Percentiles rank a stretch among this genome's conserved stretches.
phyloP scores from a whole-genome alignment of 2,113 vertebrate genomes.

The Strigops habroptila region DNA sequence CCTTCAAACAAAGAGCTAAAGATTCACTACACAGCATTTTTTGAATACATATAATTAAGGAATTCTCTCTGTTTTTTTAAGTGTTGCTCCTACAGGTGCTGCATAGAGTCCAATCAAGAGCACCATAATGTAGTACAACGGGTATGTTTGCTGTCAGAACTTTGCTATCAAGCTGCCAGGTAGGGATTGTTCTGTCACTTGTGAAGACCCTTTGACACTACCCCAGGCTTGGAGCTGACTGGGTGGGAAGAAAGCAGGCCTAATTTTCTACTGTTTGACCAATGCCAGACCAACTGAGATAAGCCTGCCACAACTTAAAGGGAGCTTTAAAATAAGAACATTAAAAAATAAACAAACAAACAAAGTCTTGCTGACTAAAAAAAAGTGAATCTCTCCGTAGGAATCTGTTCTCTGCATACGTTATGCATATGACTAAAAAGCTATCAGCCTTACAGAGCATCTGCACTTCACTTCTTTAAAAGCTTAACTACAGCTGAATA shows the following conservation, averaged over 20 bases:
- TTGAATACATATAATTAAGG: rapidly evolving
- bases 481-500: not conserved
- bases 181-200: not conserved
- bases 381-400: not conserved
- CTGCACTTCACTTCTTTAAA: not conserved
- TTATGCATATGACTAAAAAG: not conserved
- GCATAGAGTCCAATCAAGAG: not conserved
- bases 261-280: not conserved
- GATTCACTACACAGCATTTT: not conserved
- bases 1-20: not conserved
- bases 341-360: not conserved
- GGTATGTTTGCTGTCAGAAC: not conserved
- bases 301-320: not conserved
- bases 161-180: not conserved
- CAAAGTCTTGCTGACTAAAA: not conserved
- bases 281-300: not conserved
- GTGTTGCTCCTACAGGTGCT: not conserved
- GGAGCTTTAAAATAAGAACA: not conserved
- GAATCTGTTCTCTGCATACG: not conserved
- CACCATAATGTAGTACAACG: not conserved
- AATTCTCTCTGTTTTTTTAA: not conserved
- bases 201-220: not conserved
- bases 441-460: not conserved
- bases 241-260: not conserved
- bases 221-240: not conserved